These are phyloP conservation scores for Protobothrops flavoviridis DNA, from an alignment of 2,113 vertebrate genomes.

Conservation along the genomic window DNA sequence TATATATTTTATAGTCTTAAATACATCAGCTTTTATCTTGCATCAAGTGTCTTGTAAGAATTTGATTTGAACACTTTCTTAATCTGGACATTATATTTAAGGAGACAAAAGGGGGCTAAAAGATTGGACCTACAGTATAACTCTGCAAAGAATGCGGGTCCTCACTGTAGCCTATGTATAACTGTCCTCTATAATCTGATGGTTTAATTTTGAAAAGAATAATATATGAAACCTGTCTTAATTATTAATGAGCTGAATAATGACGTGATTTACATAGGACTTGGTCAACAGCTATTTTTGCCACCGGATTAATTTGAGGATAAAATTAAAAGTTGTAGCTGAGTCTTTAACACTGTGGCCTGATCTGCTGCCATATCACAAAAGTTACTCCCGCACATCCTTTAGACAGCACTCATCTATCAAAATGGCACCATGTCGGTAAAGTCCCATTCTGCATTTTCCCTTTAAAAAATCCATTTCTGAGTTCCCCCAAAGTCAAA, in stretches of 20 bases:
- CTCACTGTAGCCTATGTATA: slow-evolving; percentile 44
- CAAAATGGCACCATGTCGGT: neutral
- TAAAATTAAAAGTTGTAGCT: neutral
- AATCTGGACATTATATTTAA: slow-evolving; percentile 61
- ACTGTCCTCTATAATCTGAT: slow-evolving; percentile 60
- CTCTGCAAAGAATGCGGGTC: slow-evolving; percentile 33
- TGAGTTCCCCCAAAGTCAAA: neutral
- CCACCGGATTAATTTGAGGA: neutral
- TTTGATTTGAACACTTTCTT: slow-evolving; percentile 58
- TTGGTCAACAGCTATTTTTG: neutral
- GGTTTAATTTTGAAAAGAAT: slow-evolving; percentile 55
- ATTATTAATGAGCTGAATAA: neutral
- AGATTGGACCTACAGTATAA: slow-evolving; percentile 9
- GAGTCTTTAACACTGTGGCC: neutral
- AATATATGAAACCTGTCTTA: slow-evolving; percentile 7
- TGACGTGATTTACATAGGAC: neutral
- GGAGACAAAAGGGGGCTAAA: slow-evolving; percentile 58
- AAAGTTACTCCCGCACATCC: neutral
- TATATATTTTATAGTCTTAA: slow-evolving; percentile 58
- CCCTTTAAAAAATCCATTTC: neutral
- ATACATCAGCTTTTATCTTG: slow-evolving; percentile 62
- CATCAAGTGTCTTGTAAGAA: slow-evolving; percentile 57
- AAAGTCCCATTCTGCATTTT: neutral
- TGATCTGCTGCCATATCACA: neutral
- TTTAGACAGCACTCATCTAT: neutral